Percentiles rank a stretch among this genome's conserved stretches.
These are phyloP conservation scores for Schizopygopsis malacanthus DNA, from an alignment of 2,797 vertebrate genomes.

Conservation along the genomic window DNA sequence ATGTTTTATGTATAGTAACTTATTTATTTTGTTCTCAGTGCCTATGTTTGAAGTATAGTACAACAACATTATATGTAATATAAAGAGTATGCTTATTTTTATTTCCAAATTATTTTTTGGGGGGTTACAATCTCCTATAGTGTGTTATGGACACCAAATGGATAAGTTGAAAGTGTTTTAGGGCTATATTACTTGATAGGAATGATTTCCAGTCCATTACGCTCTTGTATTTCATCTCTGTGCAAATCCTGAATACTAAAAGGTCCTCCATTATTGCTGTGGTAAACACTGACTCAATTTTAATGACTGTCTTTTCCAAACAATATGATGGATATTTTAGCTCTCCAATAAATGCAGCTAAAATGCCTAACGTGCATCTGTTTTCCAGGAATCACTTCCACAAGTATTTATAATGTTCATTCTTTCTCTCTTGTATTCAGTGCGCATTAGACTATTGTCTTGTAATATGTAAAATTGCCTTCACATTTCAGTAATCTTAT, in stretches of 20 bases:
- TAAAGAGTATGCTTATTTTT: background rate
- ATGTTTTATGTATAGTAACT: background rate
- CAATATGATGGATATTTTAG: background rate
- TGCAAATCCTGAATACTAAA: background rate
- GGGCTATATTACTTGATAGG: background rate
- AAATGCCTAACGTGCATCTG: background rate
- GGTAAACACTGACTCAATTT: background rate
- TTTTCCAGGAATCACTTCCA: background rate
- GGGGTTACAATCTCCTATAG: background rate
- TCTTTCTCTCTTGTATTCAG: background rate
- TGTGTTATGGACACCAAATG: background rate
- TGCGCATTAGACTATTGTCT: background rate
- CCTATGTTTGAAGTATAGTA: background rate
- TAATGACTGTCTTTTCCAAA: background rate
- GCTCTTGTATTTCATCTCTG: background rate
- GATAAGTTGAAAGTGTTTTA: conserved; percentile 2
- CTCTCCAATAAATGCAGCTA: background rate
- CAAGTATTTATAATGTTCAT: background rate
- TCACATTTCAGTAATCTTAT: background rate
- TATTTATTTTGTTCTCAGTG: background rate
- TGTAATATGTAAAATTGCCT: background rate
- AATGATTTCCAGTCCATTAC: background rate
- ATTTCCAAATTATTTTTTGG: background rate
- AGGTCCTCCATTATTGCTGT: background rate
- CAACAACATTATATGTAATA: background rate